Conservation (phyloP, 2,797 vertebrate species). For the Apogon hyalosoma region DNA sequence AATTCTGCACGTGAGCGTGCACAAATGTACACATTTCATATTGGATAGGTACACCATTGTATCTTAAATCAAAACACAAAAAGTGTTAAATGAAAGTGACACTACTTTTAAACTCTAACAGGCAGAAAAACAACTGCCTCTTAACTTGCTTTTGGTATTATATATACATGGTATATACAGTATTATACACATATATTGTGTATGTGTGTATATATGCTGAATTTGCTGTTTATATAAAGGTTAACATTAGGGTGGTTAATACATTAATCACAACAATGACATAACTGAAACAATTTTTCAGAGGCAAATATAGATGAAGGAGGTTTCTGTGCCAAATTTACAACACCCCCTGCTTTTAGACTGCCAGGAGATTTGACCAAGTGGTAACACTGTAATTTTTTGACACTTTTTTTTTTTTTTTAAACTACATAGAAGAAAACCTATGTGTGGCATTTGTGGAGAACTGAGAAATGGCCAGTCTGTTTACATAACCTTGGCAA, state of each 20-base stretch:
- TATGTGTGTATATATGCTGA: too few relatives aligned
- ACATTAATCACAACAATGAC: too few relatives aligned
- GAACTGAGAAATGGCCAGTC: constrained; percentile 48
- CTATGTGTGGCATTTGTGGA: constrained; percentile 56
- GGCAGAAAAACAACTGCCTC: constrained; percentile 62
- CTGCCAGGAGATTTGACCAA: constrained; percentile 60
- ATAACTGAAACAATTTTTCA: constrained; percentile 43
- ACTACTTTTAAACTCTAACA: constrained; percentile 55
- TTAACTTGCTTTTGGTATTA: constrained; percentile 32
- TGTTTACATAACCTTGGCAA: constrained; percentile 60
- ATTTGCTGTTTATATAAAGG: too few relatives aligned
- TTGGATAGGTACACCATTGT: constrained; percentile 26
- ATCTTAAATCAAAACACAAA: constrained; percentile 36
- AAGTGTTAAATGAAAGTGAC: constrained; percentile 56
- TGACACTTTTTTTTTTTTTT: constrained; percentile 40
- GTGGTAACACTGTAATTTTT: constrained; percentile 48
- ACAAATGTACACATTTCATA: constrained; percentile 48
- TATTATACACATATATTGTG: too few relatives aligned
- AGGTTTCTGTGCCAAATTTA: constrained; percentile 58
- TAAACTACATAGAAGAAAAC: constrained; percentile 38
- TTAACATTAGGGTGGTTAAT: too few relatives aligned
- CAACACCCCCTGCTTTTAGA: constrained; percentile 36
- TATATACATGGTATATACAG: too few relatives aligned
- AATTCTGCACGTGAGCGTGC: constrained; percentile 34
- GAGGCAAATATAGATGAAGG: constrained; percentile 42